phyloP scores from a whole-genome alignment of 2,113 vertebrate species.

The Clarias magur region DNA sequence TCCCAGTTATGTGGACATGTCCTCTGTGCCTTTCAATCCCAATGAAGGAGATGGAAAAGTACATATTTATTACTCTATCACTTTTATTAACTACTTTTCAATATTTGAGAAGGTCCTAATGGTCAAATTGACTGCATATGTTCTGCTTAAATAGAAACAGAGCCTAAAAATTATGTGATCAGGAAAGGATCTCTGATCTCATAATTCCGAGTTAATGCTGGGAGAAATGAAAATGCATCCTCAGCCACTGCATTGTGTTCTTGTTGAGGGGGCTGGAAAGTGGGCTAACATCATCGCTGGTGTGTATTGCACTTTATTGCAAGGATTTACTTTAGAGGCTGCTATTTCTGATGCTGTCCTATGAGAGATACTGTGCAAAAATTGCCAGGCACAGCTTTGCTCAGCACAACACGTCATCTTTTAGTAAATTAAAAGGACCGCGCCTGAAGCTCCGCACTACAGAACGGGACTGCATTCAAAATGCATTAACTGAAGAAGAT shows the following conservation, averaged over 20 bases:
- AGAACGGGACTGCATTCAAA: not conserved
- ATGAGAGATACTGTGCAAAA: constrained; percentile 20
- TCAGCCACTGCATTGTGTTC: not conserved
- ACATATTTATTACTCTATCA: not conserved
- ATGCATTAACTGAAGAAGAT: not conserved
- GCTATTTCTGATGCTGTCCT: constrained; percentile 14
- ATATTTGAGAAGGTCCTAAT: not conserved
- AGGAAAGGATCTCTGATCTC: not conserved
- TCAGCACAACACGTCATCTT: constrained; percentile 1
- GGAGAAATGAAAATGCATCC: constrained; percentile 1
- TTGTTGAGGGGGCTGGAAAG: not conserved
- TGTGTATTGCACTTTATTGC: constrained; percentile 31
- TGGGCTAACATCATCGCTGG: constrained; percentile 8
- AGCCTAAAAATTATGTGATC: not conserved
- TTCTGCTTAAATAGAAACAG: not conserved
- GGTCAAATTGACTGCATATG: not conserved
- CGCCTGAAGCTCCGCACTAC: not conserved
- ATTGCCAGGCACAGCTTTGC: constrained; percentile 1
- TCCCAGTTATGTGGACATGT: not conserved
- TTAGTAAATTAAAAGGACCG: constrained; percentile 15
- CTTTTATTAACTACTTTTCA: not conserved
- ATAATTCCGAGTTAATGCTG: not conserved
- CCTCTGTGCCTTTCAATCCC: not conserved
- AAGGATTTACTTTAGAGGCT: constrained; percentile 13
- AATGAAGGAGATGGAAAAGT: not conserved